Evolutionary conservation across 2,113 vertebrate species (phyloP).

Genomic region (Rhinolophus sinicus): DNA sequence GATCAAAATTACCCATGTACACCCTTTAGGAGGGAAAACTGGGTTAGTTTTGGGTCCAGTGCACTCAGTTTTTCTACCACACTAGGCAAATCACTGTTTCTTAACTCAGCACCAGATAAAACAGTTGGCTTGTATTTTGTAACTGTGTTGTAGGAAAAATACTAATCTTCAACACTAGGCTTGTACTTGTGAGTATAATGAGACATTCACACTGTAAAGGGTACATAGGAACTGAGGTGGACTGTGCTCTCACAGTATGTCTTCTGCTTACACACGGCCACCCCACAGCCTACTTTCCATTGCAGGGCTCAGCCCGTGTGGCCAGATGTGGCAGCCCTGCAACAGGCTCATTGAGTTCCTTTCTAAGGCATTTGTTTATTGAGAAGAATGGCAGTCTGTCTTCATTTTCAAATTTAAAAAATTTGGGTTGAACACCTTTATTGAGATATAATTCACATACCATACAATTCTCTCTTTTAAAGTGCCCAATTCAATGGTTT

Average conservation of each 20-base stretch:
- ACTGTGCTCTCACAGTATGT: too few species aligned
- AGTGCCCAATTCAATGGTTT: neutral
- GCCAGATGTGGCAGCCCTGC: neutral
- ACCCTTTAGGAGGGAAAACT: neutral
- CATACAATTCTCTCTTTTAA: neutral
- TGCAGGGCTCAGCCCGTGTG: fast-evolving
- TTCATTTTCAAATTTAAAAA: neutral
- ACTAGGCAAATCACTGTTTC: neutral
- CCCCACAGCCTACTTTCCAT: neutral
- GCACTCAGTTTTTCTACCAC: neutral
- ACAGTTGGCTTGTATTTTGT: neutral
- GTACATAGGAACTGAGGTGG: neutral
- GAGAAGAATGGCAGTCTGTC: neutral
- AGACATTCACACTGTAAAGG: neutral
- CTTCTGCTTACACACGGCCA: neutral
- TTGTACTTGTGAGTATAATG: neutral
- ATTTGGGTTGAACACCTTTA: neutral
- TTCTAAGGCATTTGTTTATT: neutral
- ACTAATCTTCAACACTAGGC: neutral
- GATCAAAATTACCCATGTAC: neutral
- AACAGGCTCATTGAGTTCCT: neutral
- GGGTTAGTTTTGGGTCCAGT: neutral
- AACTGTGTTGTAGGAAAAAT: neutral
- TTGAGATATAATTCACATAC: neutral
- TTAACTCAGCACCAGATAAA: neutral